These are phyloP conservation scores for Helogale parvula DNA, from an alignment of 2,113 vertebrate genomes.

Conservation along the genomic window DNA sequence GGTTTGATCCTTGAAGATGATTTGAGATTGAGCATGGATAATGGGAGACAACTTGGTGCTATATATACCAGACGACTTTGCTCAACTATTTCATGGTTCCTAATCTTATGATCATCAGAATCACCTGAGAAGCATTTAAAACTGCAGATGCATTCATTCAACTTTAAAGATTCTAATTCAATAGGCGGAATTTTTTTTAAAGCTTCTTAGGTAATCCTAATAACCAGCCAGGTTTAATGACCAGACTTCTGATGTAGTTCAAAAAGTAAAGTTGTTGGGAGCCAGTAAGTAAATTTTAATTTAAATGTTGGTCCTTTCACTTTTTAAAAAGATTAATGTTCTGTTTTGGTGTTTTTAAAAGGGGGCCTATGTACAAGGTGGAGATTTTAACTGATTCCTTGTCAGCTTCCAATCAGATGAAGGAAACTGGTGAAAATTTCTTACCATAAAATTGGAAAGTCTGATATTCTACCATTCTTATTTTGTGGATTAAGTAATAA, in stretches of 20 bases:
- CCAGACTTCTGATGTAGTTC: not conserved
- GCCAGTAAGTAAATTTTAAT: not conserved
- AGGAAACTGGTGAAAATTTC: conserved; percentile 31
- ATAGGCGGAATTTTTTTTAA: not conserved
- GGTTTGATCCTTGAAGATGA: not conserved
- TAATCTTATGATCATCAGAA: not conserved
- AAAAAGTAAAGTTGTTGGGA: not conserved
- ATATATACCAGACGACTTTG: not conserved
- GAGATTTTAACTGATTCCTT: conserved; percentile 29
- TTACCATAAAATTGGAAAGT: not conserved
- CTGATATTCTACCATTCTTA: not conserved
- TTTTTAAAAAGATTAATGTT: conserved; percentile 39
- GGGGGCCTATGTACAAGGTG: not conserved
- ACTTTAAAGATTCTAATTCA: conserved; percentile 8
- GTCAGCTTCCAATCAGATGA: not conserved
- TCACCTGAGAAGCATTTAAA: conserved; percentile 25
- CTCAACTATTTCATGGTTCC: not conserved
- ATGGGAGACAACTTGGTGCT: not conserved
- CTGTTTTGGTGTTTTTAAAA: conserved; percentile 39
- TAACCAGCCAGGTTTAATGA: conserved; percentile 30
- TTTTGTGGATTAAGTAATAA: conserved; percentile 23
- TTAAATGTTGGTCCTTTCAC: not conserved
- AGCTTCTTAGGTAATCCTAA: not conserved
- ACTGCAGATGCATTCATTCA: not conserved
- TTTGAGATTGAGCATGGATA: not conserved